A percentile compares a stretch with the other conserved stretches of the same genome.
phyloP scores from a whole-genome alignment of 2,113 vertebrate genomes.

The Phycodurus eques region DNA sequence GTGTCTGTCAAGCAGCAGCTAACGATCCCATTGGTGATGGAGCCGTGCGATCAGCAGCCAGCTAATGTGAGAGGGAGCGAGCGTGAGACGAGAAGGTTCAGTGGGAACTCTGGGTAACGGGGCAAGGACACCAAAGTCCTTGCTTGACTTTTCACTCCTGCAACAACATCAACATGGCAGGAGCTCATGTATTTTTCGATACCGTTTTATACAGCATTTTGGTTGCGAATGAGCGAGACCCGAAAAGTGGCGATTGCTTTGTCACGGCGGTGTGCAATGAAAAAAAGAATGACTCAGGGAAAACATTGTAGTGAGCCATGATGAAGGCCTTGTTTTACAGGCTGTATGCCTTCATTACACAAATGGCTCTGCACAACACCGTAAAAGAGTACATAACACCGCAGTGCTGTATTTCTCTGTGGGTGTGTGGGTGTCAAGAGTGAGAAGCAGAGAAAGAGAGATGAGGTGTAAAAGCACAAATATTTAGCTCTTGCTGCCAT shows the following conservation, averaged over 20 bases:
- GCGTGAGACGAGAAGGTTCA: constrained; percentile 44
- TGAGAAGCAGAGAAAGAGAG: constrained; percentile 49
- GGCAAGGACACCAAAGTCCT: constrained; percentile 47
- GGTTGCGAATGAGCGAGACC: constrained; percentile 11
- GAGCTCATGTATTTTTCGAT: constrained; percentile 60
- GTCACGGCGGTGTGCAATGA: constrained; percentile 19
- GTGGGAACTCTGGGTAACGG: constrained; percentile 47
- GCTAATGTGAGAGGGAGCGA: constrained; percentile 59
- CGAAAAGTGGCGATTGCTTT: constrained; percentile 14
- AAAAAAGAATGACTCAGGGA: constrained; percentile 3
- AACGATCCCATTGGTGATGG: constrained; percentile 57
- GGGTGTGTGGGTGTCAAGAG: constrained; percentile 63
- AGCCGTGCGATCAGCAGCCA: constrained; percentile 55
- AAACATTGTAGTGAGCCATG: constrained; percentile 27
- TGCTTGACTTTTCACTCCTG: constrained; percentile 52
- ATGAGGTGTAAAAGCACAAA: constrained; percentile 12
- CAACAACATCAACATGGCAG: constrained; percentile 56
- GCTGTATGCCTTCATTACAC: constrained; percentile 42
- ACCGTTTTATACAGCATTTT: constrained; percentile 48
- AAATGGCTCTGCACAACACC: constrained; percentile 52
- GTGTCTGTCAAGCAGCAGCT: constrained; percentile 38
- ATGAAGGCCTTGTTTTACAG: constrained; percentile 34
- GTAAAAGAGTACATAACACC: constrained; percentile 54
- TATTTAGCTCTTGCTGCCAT: constrained; percentile 5
- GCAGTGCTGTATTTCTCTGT: constrained; percentile 51